Conservation (phyloP, 2,888 invertebrate genomes). For the Drosophila crucigera region DNA sequence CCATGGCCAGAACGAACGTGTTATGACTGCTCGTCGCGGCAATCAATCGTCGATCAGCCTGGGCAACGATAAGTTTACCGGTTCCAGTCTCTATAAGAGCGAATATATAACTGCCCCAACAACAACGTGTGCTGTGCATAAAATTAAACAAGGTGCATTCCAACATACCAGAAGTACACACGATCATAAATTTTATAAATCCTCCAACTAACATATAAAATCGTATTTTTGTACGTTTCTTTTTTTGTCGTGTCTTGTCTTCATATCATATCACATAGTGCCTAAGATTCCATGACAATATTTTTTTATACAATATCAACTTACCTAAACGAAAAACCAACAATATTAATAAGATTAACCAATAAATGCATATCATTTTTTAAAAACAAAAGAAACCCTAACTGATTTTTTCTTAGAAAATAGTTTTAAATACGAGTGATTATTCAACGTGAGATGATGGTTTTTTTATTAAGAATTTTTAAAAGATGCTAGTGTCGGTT, state of each 20-base stretch:
- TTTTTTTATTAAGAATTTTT: conserved; percentile 73
- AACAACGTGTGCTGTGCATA: conserved; percentile 92
- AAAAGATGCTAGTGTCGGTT: conserved; percentile 78
- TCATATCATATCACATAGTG: conserved; percentile 62
- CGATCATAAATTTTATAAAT: conserved; percentile 93
- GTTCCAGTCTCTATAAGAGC: conserved; percentile 90
- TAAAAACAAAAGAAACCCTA: conserved; percentile 6
- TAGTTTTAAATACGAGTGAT: not conserved
- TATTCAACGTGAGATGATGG: conserved; percentile 74
- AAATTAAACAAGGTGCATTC: conserved; percentile 92
- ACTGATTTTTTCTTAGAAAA: not conserved
- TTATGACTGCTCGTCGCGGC: conserved; percentile 86
- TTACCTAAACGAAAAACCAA: conserved; percentile 29
- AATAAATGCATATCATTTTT: conserved; percentile 55
- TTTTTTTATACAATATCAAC: conserved; percentile 56
- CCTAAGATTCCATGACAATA: conserved; percentile 75
- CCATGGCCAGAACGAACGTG: conserved; percentile 69
- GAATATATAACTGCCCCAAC: conserved; percentile 90
- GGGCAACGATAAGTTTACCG: conserved; percentile 88
- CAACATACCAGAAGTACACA: conserved; percentile 94
- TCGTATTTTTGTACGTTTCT: conserved; percentile 20
- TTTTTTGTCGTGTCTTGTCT: conserved; percentile 50
- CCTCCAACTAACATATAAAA: conserved; percentile 61
- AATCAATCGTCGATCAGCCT: conserved; percentile 92
- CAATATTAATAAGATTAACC: conserved; percentile 41